A percentile compares a stretch with the other conserved stretches of the same genome.
Evolutionary conservation across 1,140 invertebrate genomes (phyloP).

Genomic region (Drosophila malerkotliana): DNA sequence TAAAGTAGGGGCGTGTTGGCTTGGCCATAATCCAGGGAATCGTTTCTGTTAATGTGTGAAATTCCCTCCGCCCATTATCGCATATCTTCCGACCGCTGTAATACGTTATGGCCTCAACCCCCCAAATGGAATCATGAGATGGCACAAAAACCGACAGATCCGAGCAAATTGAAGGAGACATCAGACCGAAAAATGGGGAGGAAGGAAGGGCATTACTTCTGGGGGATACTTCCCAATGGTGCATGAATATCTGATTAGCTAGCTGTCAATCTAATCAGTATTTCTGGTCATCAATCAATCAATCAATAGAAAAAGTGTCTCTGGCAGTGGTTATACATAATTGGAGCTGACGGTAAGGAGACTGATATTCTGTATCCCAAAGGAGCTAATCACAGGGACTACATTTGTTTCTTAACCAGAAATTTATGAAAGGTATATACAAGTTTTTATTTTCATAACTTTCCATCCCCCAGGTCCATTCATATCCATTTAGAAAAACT

Average conservation of each 20-base stretch:
- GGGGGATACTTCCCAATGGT: slow-evolving; percentile 48
- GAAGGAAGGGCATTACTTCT: slow-evolving; percentile 3
- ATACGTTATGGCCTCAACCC: slow-evolving; percentile 32
- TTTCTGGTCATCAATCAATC: slow-evolving; percentile 66
- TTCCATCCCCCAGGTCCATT: slow-evolving; percentile 10
- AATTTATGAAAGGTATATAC: background rate
- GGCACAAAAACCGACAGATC: slow-evolving; percentile 56
- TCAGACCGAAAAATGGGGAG: background rate
- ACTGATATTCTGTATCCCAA: background rate
- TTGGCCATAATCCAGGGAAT: slow-evolving; percentile 39
- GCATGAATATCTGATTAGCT: slow-evolving; percentile 78
- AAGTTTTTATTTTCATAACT: too few species aligned
- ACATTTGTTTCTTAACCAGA: background rate
- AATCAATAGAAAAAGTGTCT: slow-evolving; percentile 69
- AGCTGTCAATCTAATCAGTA: slow-evolving; percentile 57
- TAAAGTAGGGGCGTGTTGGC: slow-evolving; percentile 61
- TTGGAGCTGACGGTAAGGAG: slow-evolving; percentile 34
- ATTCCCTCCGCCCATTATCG: slow-evolving; percentile 3
- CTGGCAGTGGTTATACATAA: slow-evolving; percentile 29
- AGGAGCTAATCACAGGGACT: background rate
- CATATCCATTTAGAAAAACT: slow-evolving; percentile 42
- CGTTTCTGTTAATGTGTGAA: slow-evolving; percentile 47
- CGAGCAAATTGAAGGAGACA: slow-evolving; percentile 71
- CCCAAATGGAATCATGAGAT: slow-evolving; percentile 61
- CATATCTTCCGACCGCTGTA: slow-evolving; percentile 21